Base-by-base conservation (phyloP, 2,888 invertebrate species). In the Archips crataeganus region DNA sequence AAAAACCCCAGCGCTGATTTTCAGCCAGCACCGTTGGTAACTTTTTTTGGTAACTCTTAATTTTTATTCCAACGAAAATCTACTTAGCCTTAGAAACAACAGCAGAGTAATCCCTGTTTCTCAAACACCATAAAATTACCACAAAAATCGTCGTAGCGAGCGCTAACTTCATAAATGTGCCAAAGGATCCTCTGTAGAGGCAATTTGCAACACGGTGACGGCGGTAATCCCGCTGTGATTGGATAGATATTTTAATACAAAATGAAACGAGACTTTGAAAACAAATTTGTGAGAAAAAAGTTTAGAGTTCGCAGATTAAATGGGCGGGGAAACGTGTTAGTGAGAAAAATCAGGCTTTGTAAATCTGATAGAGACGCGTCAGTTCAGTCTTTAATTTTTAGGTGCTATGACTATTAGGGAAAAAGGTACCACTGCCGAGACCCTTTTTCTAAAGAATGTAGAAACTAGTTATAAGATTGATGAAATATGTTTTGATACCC, bases 111-210 rank as follows among this genome's bases (percentile, higher is more conserved):
- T 63, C 63, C 47, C 1, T 3, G 32, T 45, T 47, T 13, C 32
- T 45, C 3, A 47, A 47, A 15, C 36, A 34, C 65, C 65, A 51
- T 65, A 65, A 65, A 65, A 65, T 65, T 65, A 65, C 36, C 65
- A 36, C 65, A 65, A 65, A 51, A 65, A 65, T 51, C 51, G 65
- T 39, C 51, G 32, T 64, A 4, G 51, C 45, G 42, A 47, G 65
- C 51, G 49, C 65, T 65, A 65, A 65, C 65, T 65, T 65, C 51
- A 51, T 65, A 65, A 65, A 65, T 65, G 65, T 36, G 36, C 65
- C 65, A 65, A 65, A 65, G 65, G 51, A 65, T 65, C 49, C 34
- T 49, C 36, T 51, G 10, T 51, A 51, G 13, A 36, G 65, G 51
- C 65, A 65, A 65, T 65, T 65, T 65, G 65, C 49, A 4, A 49